Conservation (phyloP, 2,888 invertebrate species). For the Luffia ferchaultella region DNA sequence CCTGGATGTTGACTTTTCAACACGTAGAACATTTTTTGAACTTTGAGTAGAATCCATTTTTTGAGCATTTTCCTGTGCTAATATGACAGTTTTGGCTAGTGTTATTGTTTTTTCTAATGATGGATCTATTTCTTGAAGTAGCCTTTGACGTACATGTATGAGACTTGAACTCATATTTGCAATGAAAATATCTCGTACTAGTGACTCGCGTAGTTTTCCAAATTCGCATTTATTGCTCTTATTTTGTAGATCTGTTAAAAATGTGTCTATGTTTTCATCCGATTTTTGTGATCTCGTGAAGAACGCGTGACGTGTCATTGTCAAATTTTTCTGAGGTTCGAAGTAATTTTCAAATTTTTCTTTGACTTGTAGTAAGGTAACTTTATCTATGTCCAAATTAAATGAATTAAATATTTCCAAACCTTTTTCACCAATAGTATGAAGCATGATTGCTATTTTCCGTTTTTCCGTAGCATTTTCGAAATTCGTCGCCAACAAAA, state of each 20-base stretch:
- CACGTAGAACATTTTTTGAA: neutral
- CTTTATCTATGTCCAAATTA: neutral
- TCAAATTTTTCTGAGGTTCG: neutral
- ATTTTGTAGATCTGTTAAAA: constrained; percentile 2
- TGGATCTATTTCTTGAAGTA: neutral
- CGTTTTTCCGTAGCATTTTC: neutral
- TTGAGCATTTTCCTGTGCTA: neutral
- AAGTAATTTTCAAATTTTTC: constrained; percentile 1
- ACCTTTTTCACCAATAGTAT: constrained; percentile 1
- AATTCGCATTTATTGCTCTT: neutral
- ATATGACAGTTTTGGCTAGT: neutral
- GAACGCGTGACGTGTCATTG: neutral
- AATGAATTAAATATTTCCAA: constrained; percentile 1
- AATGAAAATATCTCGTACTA: constrained; percentile 2
- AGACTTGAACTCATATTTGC: constrained; percentile 4
- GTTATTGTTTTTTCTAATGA: neutral
- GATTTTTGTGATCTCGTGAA: neutral
- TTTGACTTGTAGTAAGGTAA: neutral
- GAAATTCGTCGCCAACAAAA: neutral
- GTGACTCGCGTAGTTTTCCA: neutral
- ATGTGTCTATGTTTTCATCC: neutral
- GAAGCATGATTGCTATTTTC: constrained; percentile 1
- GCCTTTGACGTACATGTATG: neutral
- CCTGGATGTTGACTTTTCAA: neutral
- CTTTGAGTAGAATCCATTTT: neutral